Evolutionary conservation across 2,888 invertebrate genomes (phyloP).

Genomic region (Drosophila barbarae): DNA sequence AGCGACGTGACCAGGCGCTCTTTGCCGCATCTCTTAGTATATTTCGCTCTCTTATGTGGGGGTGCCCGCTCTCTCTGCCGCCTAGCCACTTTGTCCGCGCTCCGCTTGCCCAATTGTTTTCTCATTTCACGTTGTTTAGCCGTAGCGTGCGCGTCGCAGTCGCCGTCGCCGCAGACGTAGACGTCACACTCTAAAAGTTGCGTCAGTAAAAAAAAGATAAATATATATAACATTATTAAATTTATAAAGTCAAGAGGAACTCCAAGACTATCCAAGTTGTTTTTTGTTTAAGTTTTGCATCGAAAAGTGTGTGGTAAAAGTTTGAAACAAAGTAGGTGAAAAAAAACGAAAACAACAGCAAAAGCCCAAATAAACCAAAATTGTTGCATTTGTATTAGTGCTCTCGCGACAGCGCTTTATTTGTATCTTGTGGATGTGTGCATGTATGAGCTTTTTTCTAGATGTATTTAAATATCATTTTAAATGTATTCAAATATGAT

Average conservation of each 20-base stretch:
- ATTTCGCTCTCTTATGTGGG: not conserved
- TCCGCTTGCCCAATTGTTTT: conserved; percentile 37
- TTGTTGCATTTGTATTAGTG: conserved; percentile 13
- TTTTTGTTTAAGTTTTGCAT: conserved; percentile 20
- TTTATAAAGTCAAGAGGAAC: not conserved
- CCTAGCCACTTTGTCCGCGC: conserved; percentile 57
- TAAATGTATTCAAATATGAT: conserved; percentile 3
- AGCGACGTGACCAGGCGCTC: conserved; percentile 19
- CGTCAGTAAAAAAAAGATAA: conserved; percentile 50
- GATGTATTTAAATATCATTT: conserved; percentile 19
- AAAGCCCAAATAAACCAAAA: conserved; percentile 15
- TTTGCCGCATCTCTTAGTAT: conserved; percentile 1
- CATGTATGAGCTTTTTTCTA: conserved; percentile 38
- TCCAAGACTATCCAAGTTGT: not conserved
- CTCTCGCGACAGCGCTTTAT: conserved; percentile 18
- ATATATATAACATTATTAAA: not conserved
- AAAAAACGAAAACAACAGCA: conserved; percentile 6
- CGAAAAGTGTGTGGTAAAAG: conserved; percentile 28
- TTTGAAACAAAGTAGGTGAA: conserved; percentile 53
- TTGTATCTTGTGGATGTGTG: conserved; percentile 6
- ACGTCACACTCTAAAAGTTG: conserved; percentile 63
- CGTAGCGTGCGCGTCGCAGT: conserved; percentile 68
- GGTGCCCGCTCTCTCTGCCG: conserved; percentile 3
- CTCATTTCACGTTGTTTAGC: conserved; percentile 62
- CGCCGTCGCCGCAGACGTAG: conserved; percentile 67